Percentiles rank a stretch among this genome's conserved stretches.
Evolutionary conservation across 1,140 invertebrate genomes (phyloP).

Genomic region (Papilio aristodemus): DNA sequence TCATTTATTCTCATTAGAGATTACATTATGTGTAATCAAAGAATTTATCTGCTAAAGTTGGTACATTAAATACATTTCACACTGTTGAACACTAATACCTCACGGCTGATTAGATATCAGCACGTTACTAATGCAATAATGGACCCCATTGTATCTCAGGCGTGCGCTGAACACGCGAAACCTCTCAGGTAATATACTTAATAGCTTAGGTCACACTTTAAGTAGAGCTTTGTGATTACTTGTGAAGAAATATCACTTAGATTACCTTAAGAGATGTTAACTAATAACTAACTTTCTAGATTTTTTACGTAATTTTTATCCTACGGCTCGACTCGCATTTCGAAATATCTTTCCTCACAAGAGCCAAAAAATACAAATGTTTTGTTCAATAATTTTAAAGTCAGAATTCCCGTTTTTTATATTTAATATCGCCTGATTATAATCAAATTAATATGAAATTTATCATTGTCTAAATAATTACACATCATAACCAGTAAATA

Average conservation of each 20-base stretch:
- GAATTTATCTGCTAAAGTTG: not conserved
- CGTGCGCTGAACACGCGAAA: constrained; percentile 15
- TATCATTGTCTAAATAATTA: constrained; percentile 13
- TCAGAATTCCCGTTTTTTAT: not conserved
- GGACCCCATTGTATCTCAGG: constrained; percentile 10
- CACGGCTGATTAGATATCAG: constrained; percentile 7
- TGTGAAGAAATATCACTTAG: not conserved
- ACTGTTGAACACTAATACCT: constrained; percentile 1
- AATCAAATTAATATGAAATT: not conserved
- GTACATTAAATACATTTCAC: not conserved
- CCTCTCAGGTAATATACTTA: constrained; percentile 6
- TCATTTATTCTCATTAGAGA: not conserved
- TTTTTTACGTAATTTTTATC: no score
- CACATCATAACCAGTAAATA: constrained; percentile 3
- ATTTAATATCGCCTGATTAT: not conserved
- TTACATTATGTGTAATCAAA: not conserved
- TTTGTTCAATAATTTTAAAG: not conserved
- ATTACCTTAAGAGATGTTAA: no score
- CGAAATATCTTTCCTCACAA: no score
- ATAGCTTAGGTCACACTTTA: not conserved
- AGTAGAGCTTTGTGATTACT: not conserved
- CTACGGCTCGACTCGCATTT: no score
- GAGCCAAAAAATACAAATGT: no score
- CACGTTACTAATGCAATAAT: constrained; percentile 20
- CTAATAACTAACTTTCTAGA: no score